phyloP scores from a whole-genome alignment of 2,113 vertebrate genomes.

The Tupaia tana region DNA sequence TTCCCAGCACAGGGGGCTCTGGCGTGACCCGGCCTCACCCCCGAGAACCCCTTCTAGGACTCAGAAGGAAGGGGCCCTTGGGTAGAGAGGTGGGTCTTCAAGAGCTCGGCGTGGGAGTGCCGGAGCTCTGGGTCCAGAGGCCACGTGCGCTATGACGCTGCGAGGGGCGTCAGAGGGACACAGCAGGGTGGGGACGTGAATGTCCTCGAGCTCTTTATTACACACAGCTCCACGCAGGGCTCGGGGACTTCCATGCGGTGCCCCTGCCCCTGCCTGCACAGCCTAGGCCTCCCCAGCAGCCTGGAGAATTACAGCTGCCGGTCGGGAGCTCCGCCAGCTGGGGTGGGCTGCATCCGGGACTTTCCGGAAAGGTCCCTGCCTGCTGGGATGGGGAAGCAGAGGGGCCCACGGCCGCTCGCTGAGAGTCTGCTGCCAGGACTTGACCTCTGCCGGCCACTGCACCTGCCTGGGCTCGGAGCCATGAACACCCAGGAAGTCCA shows the following conservation, averaged over 20 bases:
- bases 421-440: background rate
- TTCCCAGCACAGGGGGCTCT: background rate
- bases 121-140: background rate
- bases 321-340: background rate
- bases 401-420: background rate
- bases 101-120: background rate
- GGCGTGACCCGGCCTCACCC: background rate
- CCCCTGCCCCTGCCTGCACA: background rate
- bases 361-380: conserved; percentile 30
- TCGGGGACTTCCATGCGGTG: background rate
- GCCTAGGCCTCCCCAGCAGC: background rate
- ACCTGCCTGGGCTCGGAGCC: background rate
- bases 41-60: background rate
- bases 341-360: background rate
- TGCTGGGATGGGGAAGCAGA: background rate
- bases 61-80: background rate
- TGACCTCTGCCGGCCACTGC: background rate
- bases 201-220: background rate
- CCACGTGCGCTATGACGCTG: too few species aligned
- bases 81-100: background rate
- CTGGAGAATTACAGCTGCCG: background rate
- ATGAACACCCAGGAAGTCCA: background rate
- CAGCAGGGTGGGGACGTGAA: background rate
- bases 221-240: background rate
- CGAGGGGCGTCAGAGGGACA: background rate